phyloP scores from a whole-genome alignment of 2,888 invertebrate genomes.

The Scrobipalpa costella region DNA sequence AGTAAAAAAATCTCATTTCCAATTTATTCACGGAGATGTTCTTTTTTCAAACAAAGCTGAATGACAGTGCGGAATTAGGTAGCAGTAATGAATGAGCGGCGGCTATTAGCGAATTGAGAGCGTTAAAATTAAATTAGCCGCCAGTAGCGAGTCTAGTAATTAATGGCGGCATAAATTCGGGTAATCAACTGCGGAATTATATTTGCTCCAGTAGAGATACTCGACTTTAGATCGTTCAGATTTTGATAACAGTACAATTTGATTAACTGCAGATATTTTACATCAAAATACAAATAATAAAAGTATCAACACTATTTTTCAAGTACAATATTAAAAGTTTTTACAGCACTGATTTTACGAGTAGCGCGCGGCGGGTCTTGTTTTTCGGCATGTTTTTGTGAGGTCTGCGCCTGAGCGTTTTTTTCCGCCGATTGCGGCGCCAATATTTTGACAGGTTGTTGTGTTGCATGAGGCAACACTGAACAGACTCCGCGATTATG shows the following conservation, averaged over 20 bases:
- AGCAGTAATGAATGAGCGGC: constrained; percentile 58
- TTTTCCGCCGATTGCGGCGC: constrained; percentile 51
- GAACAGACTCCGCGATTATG: constrained; percentile 62
- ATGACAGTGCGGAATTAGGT: constrained; percentile 65
- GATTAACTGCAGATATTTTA: constrained; percentile 13
- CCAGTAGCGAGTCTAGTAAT: constrained; percentile 57
- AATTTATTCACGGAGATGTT: constrained; percentile 64
- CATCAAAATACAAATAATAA: neutral
- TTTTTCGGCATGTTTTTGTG: constrained; percentile 22
- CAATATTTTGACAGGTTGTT: constrained; percentile 65
- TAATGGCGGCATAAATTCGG: constrained; percentile 62
- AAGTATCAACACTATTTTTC: neutral
- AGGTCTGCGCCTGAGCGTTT: constrained; percentile 11
- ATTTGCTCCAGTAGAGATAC: constrained; percentile 45
- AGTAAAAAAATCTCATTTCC: constrained; percentile 62
- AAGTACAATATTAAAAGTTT: neutral
- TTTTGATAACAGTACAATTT: constrained; percentile 39
- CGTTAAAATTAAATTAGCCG: constrained; percentile 67
- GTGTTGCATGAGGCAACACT: constrained; percentile 55
- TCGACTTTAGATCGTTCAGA: constrained; percentile 23
- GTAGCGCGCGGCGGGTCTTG: constrained; percentile 24
- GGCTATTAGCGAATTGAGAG: constrained; percentile 69
- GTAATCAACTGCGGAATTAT: constrained; percentile 62
- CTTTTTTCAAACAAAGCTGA: constrained; percentile 64
- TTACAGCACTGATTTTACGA: constrained; percentile 10